Base-by-base conservation (phyloP, 2,888 invertebrate species). In the Trichogramma evanescens region DNA sequence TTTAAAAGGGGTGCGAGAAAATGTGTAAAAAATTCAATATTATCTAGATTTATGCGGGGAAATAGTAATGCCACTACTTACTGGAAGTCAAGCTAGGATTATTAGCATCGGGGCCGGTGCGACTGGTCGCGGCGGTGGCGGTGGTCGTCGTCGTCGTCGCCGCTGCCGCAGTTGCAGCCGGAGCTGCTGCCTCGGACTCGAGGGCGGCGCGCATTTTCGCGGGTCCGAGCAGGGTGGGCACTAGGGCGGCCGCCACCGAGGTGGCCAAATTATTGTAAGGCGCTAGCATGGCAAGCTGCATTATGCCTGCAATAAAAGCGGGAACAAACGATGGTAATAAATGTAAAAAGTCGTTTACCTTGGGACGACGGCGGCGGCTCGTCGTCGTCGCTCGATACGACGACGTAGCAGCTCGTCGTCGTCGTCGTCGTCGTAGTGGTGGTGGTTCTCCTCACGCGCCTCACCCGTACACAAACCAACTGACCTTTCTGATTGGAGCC, bases 241-340 rank as follows among this genome's bases (percentile, higher is more conserved):
- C 79, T n/a, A 81, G 72, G 13, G 81, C 81, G 5, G 81, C 81
- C 2, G 81, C 80, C 58, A 81, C 79, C 0, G 80, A 81, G 10
- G 80, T 79, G 46, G 82, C 82, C 64, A 82, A 74, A 69, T 81
- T 82, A 72, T 79, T 81, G 70, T 81, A 82, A n/a, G 82, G 81
- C 49, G 82, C 82, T 66, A 82, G 70, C 73, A 81, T 77, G 9
- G 81, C 80, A 62, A 82, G 72, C 71, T 81, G 81, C 78, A 81
- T 79, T 63, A 82, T 80, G 65, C 81, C 80, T 80, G 66, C 50
- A 64, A 58, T 41, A 46, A 51, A 8, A 50, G 58, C n/a, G 43
- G 39, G 10, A 61, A 51, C 49, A 49, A 1, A 26, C 26, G 26
- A 26, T 26, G n/a, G 26, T 48, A 48, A 62, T 53, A 44, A 46